A percentile compares a stretch with the other conserved stretches of the same genome.
These are phyloP conservation scores for Netelia melanura DNA, from an alignment of 2,888 invertebrate species.

Conservation along the genomic window DNA sequence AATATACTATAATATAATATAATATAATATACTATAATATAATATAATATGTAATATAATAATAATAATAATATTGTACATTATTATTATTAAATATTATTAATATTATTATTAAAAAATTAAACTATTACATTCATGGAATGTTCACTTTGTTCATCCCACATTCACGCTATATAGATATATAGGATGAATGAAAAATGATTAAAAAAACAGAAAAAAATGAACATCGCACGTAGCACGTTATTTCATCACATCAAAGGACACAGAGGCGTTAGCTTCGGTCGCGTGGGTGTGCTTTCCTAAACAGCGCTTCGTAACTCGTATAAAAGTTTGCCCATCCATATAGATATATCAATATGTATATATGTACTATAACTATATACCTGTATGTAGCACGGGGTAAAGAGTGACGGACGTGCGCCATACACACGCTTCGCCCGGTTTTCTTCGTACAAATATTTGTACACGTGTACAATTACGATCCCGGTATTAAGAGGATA, in stretches of 20 bases:
- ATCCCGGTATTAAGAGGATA: conserved; percentile 55
- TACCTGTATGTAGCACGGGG: background rate
- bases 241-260: conserved; percentile 49
- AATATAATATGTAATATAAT: too few species aligned
- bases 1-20: too few species aligned
- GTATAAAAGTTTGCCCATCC: conserved; percentile 37
- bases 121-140: too few species aligned
- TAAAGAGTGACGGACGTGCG: conserved; percentile 55
- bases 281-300: conserved; percentile 43
- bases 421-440: conserved; percentile 34
- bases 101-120: too few species aligned
- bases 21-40: too few species aligned
- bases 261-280: conserved; percentile 9
- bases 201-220: background rate
- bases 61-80: too few species aligned
- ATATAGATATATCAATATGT: background rate
- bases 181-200: too few species aligned
- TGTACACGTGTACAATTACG: conserved; percentile 69
- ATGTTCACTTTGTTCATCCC: too few species aligned
- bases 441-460: conserved; percentile 66
- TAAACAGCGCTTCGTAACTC: conserved; percentile 40
- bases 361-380: background rate
- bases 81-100: too few species aligned
- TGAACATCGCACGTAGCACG: conserved; percentile 32
- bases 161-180: too few species aligned